These are phyloP conservation scores for Onychomys torridus DNA, from an alignment of 2,797 vertebrate species.

Conservation along the genomic window DNA sequence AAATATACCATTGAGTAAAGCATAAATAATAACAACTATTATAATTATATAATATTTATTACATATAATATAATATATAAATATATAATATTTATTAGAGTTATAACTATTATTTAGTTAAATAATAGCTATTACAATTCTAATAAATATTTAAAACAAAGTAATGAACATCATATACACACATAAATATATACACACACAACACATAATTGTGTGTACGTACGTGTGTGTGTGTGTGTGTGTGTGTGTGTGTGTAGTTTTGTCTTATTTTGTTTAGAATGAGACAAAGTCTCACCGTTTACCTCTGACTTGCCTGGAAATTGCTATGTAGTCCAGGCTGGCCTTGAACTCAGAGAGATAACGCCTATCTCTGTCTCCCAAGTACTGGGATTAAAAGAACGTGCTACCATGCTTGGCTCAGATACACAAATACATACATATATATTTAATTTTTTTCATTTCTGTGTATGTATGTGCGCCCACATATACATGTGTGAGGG, in stretches of 20 bases:
- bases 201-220: background rate
- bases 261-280: background rate
- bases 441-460: background rate
- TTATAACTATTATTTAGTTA: too few relatives aligned
- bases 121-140: background rate
- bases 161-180: background rate
- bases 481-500: background rate
- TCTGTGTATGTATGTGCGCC: background rate
- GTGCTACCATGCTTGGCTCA: background rate
- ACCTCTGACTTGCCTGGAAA: background rate
- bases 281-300: background rate
- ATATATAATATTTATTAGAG: too few relatives aligned
- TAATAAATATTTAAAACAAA: conserved; percentile 56
- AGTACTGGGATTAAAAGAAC: background rate
- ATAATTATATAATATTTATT: too few relatives aligned
- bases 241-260: background rate
- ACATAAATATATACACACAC: background rate
- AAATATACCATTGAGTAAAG: background rate
- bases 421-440: background rate
- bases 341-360: background rate
- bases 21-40: conserved; percentile 35
- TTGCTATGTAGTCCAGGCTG: background rate
- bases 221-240: background rate
- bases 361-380: background rate
- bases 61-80: too few relatives aligned